Conservation (phyloP, 2,888 invertebrate species). For the Protonemura montana region DNA sequence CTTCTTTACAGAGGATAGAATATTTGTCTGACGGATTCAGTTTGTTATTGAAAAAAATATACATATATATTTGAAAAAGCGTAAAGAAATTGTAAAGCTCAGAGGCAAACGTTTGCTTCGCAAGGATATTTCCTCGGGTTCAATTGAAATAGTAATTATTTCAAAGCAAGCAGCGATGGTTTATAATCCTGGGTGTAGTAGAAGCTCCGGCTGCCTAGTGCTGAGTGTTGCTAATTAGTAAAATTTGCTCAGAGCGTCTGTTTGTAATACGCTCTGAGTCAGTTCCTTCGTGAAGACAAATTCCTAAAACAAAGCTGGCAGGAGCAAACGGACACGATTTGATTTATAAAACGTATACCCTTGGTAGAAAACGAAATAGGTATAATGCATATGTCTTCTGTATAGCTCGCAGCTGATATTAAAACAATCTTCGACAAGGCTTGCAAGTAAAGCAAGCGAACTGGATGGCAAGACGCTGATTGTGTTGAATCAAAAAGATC, state of each 20-base stretch:
- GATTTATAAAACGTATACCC: background rate
- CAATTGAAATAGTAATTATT: background rate
- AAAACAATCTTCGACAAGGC: background rate
- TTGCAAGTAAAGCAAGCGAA: background rate
- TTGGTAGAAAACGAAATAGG: no score
- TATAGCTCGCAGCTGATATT: background rate
- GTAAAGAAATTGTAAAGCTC: background rate
- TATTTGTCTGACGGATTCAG: constrained; percentile 29
- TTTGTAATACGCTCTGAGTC: background rate
- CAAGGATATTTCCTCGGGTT: background rate
- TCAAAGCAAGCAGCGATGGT: background rate
- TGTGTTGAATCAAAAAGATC: constrained; percentile 5
- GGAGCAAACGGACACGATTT: background rate
- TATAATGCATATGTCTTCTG: background rate
- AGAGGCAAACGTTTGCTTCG: background rate
- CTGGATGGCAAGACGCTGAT: background rate
- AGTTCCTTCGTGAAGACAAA: background rate
- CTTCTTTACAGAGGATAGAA: constrained; percentile 23
- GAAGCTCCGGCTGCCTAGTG: background rate
- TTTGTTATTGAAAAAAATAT: constrained; percentile 21
- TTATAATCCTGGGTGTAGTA: background rate
- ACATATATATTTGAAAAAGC: background rate
- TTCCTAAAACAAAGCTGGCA: background rate
- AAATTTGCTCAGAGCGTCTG: background rate
- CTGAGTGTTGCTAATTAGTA: background rate